These are phyloP conservation scores for Cerceris ruficornis DNA, from an alignment of 2,888 invertebrate genomes.

Conservation along the genomic window DNA sequence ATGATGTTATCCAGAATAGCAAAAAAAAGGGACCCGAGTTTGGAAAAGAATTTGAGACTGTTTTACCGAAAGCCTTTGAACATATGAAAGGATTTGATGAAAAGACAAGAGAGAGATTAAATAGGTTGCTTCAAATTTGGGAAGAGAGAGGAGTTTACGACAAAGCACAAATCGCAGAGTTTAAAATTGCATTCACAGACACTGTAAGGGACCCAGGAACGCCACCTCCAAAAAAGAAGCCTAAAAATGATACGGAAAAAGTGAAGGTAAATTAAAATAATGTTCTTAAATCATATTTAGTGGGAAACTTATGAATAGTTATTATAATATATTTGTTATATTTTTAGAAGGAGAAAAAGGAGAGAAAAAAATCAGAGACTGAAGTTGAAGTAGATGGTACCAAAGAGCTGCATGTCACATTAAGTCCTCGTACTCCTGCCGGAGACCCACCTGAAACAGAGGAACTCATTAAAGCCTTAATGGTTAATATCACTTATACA, in stretches of 20 bases:
- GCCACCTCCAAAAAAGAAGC: conserved; percentile 83
- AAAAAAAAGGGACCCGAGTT: conserved; percentile 98
- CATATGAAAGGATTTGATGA: conserved; percentile 91
- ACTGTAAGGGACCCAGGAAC: conserved; percentile 71
- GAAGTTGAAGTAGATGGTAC: conserved; percentile 87
- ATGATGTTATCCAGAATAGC: conserved; percentile 99
- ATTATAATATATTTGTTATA: background rate
- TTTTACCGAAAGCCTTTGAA: conserved; percentile 91
- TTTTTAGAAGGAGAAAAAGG: conserved; percentile 80
- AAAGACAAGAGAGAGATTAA: conserved; percentile 91
- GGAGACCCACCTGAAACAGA: conserved; percentile 96
- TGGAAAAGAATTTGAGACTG: conserved; percentile 92
- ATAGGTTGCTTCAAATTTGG: conserved; percentile 95
- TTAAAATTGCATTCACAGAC: conserved; percentile 84
- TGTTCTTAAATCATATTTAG: background rate
- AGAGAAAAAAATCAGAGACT: conserved; percentile 83
- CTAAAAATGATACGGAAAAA: conserved; percentile 79
- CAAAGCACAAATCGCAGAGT: conserved; percentile 90
- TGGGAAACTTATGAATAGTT: background rate
- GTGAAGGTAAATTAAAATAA: conserved; percentile 54
- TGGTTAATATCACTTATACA: conserved; percentile 79
- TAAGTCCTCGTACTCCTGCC: conserved; percentile 90
- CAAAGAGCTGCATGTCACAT: conserved; percentile 89
- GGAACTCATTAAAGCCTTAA: conserved; percentile 91
- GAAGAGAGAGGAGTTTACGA: conserved; percentile 95